Evolutionary conservation across 1,140 invertebrate genomes (phyloP).

Genomic region (Holotrichia oblita): DNA sequence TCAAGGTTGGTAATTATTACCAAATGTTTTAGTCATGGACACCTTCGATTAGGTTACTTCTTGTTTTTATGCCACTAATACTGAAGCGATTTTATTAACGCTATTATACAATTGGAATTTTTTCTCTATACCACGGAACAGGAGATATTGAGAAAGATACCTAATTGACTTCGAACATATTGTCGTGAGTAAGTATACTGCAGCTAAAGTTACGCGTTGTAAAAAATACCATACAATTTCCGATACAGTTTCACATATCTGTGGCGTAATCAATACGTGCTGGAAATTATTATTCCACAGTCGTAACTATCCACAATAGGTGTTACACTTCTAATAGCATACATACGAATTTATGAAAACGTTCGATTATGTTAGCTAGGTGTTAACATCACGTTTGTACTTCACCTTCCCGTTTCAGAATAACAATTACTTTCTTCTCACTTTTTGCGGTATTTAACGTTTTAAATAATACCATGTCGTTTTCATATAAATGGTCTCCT

Average conservation of each 20-base stretch:
- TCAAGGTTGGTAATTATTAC: too few species aligned
- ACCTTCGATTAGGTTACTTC: too few species aligned
- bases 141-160: conserved; percentile 18
- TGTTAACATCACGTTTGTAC: too few species aligned
- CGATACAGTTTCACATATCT: conserved; percentile 33
- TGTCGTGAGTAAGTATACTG: background rate
- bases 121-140: background rate
- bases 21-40: too few species aligned
- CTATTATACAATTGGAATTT: background rate
- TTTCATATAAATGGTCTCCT: too few species aligned
- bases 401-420: too few species aligned
- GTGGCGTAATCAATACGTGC: conserved; percentile 11
- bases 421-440: too few species aligned
- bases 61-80: background rate
- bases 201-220: background rate
- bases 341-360: too few species aligned
- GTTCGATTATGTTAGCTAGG: too few species aligned
- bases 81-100: background rate
- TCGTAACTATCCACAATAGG: background rate
- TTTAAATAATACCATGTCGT: too few species aligned
- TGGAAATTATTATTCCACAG: background rate
- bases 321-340: background rate
- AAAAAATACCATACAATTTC: conserved; percentile 33
- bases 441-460: too few species aligned
- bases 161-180: conserved; percentile 11